A percentile compares a stretch with the other conserved stretches of the same genome.
phyloP scores from a whole-genome alignment of 2,888 invertebrate genomes.

The Oxyteleia sp. region DNA sequence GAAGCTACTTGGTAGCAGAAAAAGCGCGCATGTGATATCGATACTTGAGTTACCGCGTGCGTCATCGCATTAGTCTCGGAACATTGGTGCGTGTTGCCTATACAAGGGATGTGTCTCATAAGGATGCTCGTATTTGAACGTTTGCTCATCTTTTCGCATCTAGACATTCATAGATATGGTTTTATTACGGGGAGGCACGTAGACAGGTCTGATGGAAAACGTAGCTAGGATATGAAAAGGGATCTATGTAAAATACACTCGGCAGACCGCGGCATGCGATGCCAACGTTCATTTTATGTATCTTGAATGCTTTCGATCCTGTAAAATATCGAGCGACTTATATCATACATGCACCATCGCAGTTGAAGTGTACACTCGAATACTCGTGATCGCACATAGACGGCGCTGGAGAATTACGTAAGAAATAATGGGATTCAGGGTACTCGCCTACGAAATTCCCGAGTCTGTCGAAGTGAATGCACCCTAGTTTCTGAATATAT shows the following conservation, averaged over 20 bases:
- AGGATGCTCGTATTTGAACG: no score
- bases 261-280: constrained; percentile 79
- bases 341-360: constrained; percentile 79
- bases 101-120: no score
- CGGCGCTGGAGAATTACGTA: constrained; percentile 66
- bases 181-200: constrained; percentile 77
- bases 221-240: constrained; percentile 63
- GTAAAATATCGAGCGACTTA: constrained; percentile 84
- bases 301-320: constrained; percentile 83
- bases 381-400: constrained; percentile 60
- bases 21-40: no score
- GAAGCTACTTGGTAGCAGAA: no score
- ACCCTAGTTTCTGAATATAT: constrained; percentile 64
- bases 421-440: constrained; percentile 69
- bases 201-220: constrained; percentile 68
- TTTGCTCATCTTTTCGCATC: constrained; percentile 42
- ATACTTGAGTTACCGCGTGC: no score
- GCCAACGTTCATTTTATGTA: constrained; percentile 85
- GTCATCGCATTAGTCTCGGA: no score
- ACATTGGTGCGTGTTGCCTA: no score
- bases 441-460: constrained; percentile 64
- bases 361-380: constrained; percentile 67
- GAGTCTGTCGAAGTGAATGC: constrained; percentile 55
- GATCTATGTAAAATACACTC: constrained; percentile 82
- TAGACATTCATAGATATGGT: constrained; percentile 72